Evolutionary conservation across 2,113 vertebrate genomes (phyloP).

Genomic region (Macquaria australasica): DNA sequence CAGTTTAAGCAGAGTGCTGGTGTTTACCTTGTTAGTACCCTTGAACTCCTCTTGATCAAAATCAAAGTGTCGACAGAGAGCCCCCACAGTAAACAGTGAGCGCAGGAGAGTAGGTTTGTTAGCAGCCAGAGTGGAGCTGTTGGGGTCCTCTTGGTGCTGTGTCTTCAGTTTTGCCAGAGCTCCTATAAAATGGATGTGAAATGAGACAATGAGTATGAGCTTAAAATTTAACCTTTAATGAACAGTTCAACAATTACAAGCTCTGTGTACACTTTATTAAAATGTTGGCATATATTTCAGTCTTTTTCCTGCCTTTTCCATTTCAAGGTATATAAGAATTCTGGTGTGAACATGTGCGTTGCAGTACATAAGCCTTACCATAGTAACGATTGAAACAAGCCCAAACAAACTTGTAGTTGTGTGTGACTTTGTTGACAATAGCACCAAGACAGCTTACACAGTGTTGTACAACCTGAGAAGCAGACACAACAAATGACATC

Average conservation of each 20-base stretch:
- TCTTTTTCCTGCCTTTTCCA: background rate
- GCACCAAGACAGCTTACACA: conserved; percentile 98
- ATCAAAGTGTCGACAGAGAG: conserved; percentile 97
- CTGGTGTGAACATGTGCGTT: background rate
- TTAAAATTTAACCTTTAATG: background rate
- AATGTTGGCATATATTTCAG: background rate
- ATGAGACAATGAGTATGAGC: background rate
- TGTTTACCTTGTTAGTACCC: conserved; percentile 93
- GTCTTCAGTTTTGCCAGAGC: conserved; percentile 96
- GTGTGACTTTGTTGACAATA: conserved; percentile 97
- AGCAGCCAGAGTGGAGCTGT: conserved; percentile 89
- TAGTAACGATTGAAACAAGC: conserved; percentile 98
- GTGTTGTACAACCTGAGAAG: conserved; percentile 94
- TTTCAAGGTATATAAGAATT: background rate
- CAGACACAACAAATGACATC: conserved; percentile 34
- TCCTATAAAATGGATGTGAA: conserved; percentile 78
- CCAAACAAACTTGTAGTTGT: conserved; percentile 99
- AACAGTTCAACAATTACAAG: background rate
- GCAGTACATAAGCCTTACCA: conserved; percentile 83
- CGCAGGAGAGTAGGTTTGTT: conserved; percentile 97
- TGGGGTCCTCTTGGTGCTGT: conserved; percentile 95
- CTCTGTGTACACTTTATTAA: background rate
- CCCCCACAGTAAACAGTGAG: conserved; percentile 97
- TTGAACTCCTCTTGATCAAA: conserved; percentile 98
- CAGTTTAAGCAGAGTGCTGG: background rate